Evolutionary conservation across 2,888 invertebrate species (phyloP).

Genomic region (Magallana nippona): DNA sequence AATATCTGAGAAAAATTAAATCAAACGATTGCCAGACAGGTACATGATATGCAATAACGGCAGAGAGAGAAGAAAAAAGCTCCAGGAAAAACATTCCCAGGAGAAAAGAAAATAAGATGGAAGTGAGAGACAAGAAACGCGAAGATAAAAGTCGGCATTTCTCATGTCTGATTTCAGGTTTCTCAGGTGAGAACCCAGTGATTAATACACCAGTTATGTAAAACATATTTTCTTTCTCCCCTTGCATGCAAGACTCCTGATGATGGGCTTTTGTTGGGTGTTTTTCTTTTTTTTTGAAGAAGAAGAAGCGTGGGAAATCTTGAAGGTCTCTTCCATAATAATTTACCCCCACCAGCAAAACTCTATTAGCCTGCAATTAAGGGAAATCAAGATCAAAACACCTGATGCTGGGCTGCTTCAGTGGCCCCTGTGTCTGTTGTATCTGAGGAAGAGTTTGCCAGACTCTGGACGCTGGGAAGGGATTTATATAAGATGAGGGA

Average conservation of each 20-base stretch:
- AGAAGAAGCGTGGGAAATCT: conserved; percentile 26
- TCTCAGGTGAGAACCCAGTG: conserved; percentile 37
- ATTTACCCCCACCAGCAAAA: conserved; percentile 13
- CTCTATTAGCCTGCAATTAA: conserved; percentile 20
- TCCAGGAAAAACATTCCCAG: conserved; percentile 30
- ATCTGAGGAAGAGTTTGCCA: too few relatives aligned
- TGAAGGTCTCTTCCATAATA: not conserved
- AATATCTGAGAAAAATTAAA: conserved; percentile 22
- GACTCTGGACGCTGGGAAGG: too few relatives aligned
- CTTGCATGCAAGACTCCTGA: not conserved
- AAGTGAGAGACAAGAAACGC: conserved; percentile 10
- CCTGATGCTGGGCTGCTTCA: not conserved
- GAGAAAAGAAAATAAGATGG: conserved; percentile 24
- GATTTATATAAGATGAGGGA: too few relatives aligned
- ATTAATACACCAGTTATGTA: conserved; percentile 44
- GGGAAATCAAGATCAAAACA: conserved; percentile 9
- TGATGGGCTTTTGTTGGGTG: too few relatives aligned
- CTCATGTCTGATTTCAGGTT: conserved; percentile 20
- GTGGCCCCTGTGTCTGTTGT: not conserved
- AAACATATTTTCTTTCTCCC: conserved; percentile 37
- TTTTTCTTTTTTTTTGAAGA: not conserved
- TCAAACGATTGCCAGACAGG: conserved; percentile 19
- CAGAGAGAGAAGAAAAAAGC: not conserved
- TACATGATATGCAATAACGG: not conserved
- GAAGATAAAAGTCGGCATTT: conserved; percentile 3